These are phyloP conservation scores for Norana najaformis DNA, from an alignment of 2,888 invertebrate genomes.

Conservation along the genomic window DNA sequence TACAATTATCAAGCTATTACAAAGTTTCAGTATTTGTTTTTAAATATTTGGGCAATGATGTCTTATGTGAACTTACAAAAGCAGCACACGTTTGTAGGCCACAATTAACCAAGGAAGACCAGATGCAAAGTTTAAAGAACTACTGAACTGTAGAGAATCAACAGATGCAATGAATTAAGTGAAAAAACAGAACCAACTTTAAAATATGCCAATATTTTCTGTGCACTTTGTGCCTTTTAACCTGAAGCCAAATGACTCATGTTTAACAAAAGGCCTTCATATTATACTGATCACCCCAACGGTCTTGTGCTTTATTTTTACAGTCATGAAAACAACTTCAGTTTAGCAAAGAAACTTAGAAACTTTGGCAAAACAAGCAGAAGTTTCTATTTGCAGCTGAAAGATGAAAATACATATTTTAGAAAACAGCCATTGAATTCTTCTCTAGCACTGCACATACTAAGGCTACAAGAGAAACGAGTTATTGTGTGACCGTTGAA, in stretches of 20 bases:
- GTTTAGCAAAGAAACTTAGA: background rate
- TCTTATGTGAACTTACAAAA: conserved; percentile 13
- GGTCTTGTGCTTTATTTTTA: background rate
- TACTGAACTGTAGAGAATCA: background rate
- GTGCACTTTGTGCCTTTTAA: too few species aligned
- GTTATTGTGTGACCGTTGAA: background rate
- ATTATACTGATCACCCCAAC: too few species aligned
- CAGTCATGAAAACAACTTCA: background rate
- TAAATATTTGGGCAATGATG: background rate
- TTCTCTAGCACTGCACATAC: background rate
- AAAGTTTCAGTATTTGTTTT: background rate
- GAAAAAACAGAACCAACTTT: background rate
- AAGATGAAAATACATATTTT: background rate
- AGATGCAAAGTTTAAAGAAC: background rate
- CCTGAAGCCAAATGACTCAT: background rate
- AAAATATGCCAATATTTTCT: background rate
- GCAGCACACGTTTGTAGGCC: background rate
- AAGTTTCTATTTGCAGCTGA: background rate
- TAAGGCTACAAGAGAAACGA: background rate
- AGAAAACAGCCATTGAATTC: background rate
- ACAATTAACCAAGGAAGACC: background rate
- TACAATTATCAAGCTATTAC: background rate
- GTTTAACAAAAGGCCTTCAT: too few species aligned
- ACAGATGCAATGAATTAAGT: background rate
- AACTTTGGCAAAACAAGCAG: background rate